Conservation (phyloP, 2,797 vertebrate species). For the Malurus splendens region DNA sequence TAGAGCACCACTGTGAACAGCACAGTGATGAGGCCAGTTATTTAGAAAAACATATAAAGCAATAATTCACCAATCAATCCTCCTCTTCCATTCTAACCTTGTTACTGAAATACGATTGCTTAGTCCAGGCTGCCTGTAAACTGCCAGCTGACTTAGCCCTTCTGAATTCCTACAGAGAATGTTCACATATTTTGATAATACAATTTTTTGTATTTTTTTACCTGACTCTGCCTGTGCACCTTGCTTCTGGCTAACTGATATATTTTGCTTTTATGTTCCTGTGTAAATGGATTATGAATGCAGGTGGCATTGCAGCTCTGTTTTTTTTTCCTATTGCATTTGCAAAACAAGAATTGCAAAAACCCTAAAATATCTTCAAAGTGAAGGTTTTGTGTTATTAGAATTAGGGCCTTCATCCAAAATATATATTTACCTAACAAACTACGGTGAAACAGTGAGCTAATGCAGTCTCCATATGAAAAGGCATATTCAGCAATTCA, state of each 20-base stretch:
- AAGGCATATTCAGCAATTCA: conserved; percentile 1
- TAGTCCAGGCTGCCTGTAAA: background rate
- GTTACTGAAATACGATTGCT: background rate
- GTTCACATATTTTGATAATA: background rate
- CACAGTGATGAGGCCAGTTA: background rate
- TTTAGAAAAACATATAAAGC: background rate
- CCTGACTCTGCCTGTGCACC: background rate
- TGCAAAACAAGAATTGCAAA: background rate
- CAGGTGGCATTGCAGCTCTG: background rate
- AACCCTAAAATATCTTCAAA: background rate
- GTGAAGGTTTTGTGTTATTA: background rate
- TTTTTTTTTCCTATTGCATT: background rate
- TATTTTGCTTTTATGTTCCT: background rate
- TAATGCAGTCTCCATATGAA: background rate
- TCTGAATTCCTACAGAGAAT: background rate
- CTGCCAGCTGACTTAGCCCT: background rate
- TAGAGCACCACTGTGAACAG: background rate
- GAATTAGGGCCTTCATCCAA: background rate
- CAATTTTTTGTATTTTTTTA: background rate
- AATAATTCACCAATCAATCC: background rate
- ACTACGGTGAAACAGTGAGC: background rate
- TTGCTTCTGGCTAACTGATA: background rate
- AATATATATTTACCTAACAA: background rate
- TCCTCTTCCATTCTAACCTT: background rate
- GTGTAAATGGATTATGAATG: background rate